Conservation (phyloP, 2,888 invertebrate species). For the Poecilobothrus nobilitatus region DNA sequence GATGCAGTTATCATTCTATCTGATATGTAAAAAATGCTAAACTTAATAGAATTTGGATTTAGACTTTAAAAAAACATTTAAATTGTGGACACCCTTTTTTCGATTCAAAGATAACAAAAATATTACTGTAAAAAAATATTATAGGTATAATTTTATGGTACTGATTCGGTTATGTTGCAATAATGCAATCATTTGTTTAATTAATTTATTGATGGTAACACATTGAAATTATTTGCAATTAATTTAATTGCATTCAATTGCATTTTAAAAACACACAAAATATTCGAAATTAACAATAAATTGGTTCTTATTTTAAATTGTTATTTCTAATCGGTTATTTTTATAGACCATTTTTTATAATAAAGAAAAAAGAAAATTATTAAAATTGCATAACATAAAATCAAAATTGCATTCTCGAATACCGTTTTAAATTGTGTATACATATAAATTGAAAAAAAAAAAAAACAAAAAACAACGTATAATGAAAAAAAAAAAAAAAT, state of each 20-base stretch:
- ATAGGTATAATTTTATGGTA: too few species aligned
- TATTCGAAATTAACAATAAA: not conserved
- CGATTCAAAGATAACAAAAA: too few species aligned
- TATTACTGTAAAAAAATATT: too few species aligned
- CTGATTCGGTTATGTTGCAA: not conserved
- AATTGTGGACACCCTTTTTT: too few species aligned
- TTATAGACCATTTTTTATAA: not conserved
- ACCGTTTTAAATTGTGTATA: not conserved
- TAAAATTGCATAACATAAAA: not conserved
- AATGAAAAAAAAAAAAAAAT: too few species aligned
- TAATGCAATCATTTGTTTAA: not conserved
- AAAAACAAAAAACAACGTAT: too few species aligned
- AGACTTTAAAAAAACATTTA: too few species aligned
- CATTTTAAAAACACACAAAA: not conserved
- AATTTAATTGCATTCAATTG: not conserved
- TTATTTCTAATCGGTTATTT: not conserved
- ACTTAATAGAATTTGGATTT: too few species aligned
- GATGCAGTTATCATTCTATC: too few species aligned
- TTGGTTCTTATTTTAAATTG: not conserved
- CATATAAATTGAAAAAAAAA: too few species aligned
- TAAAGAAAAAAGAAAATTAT: too few species aligned
- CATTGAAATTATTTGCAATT: constrained; percentile 2
- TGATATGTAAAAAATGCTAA: too few species aligned
- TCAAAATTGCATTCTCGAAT: not conserved
- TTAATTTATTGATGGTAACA: not conserved